These are phyloP conservation scores for Drosophila takahashii DNA, from an alignment of 1,140 invertebrate species.

Conservation along the genomic window DNA sequence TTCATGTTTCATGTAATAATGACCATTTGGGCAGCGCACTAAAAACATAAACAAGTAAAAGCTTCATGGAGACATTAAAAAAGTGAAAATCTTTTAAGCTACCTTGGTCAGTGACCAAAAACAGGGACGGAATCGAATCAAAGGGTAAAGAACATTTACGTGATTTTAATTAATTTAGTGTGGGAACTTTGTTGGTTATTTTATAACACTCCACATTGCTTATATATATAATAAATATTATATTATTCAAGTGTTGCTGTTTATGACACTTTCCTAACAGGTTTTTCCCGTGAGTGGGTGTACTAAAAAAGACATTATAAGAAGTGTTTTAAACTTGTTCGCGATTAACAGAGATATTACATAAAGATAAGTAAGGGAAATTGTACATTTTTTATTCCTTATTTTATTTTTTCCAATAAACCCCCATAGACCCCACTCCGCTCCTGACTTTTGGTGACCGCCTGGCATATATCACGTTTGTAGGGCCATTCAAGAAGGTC, in stretches of 20 bases:
- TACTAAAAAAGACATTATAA: neutral
- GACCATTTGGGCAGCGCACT: conserved; percentile 36
- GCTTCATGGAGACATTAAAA: conserved; percentile 63
- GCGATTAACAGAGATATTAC: too few species aligned
- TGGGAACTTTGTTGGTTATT: conserved; percentile 13
- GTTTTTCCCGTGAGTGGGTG: conserved; percentile 7
- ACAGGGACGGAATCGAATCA: conserved; percentile 18
- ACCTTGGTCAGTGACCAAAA: conserved; percentile 23
- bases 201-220: conserved; percentile 2
- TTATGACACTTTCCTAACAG: conserved; percentile 4
- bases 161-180: conserved; percentile 1
- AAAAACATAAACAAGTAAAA: conserved; percentile 49
- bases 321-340: too few species aligned
- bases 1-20: conserved; percentile 58
- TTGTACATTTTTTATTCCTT: too few species aligned
- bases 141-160: conserved; percentile 11
- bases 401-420: neutral
- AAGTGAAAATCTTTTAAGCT: conserved; percentile 64
- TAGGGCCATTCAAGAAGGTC: conserved; percentile 44
- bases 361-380: too few species aligned
- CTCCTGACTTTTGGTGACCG: conserved; percentile 42
- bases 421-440: neutral
- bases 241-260: conserved; percentile 15
- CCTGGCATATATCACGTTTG: conserved; percentile 52
- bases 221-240: conserved; percentile 4